These are phyloP conservation scores for Bombus consobrinus DNA, from an alignment of 1,140 invertebrate genomes.

Conservation along the genomic window DNA sequence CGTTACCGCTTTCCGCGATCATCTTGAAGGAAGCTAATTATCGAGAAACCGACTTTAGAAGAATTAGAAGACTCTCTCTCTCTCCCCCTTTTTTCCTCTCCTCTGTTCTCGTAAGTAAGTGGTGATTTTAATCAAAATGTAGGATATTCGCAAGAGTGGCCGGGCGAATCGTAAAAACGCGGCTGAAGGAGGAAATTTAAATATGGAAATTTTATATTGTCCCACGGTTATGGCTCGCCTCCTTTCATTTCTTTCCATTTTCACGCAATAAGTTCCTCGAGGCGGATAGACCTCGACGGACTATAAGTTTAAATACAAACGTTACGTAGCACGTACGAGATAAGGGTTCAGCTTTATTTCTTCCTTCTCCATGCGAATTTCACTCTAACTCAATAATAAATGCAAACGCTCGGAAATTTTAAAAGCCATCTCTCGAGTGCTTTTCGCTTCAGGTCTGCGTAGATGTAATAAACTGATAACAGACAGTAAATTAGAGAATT, in stretches of 20 bases:
- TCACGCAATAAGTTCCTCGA: conserved; percentile 22
- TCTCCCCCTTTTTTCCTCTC: too few relatives aligned
- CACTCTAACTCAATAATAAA: background rate
- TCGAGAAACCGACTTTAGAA: background rate
- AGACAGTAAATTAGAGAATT: background rate
- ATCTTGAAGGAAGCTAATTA: background rate
- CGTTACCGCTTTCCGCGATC: background rate
- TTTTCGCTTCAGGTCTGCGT: background rate
- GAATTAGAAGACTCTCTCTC: background rate
- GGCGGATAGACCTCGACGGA: background rate
- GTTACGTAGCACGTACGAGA: background rate
- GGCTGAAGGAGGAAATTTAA: conserved; percentile 18
- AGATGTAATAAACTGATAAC: background rate
- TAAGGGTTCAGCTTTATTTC: conserved; percentile 16
- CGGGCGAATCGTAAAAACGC: background rate
- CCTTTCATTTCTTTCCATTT: conserved; percentile 25
- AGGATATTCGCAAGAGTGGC: conserved; percentile 26
- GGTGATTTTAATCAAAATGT: conserved; percentile 48
- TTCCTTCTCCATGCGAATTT: background rate
- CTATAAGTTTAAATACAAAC: conserved; percentile 4
- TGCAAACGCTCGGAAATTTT: background rate
- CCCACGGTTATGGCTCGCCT: background rate
- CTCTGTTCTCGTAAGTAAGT: background rate
- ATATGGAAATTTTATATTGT: conserved; percentile 54
- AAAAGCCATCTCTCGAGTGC: too few relatives aligned